Evolutionary conservation across 2,888 invertebrate species (phyloP).

Genomic region (Fabriciana adippe): DNA sequence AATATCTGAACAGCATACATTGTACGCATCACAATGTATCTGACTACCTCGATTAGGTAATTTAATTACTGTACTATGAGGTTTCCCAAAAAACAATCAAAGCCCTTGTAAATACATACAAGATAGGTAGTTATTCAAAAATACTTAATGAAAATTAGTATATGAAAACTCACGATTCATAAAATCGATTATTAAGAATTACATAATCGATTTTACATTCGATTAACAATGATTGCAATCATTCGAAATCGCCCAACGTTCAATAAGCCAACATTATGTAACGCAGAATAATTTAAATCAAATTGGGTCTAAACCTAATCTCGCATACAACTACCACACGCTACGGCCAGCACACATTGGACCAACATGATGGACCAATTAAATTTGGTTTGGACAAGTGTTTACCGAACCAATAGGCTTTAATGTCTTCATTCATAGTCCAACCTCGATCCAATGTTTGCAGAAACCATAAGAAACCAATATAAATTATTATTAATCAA

Average conservation of each 20-base stretch:
- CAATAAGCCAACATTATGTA: slow-evolving; percentile 12
- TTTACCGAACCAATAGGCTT: neutral
- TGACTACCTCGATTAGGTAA: too few species aligned
- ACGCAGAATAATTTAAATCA: slow-evolving; percentile 19
- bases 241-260: slow-evolving; percentile 13
- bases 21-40: too few species aligned
- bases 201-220: too few species aligned
- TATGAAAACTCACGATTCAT: too few species aligned
- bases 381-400: neutral
- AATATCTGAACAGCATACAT: too few species aligned
- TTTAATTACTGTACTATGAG: too few species aligned
- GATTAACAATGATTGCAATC: neutral
- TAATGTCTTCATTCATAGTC: neutral
- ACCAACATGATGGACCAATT: neutral
- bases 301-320: slow-evolving; percentile 14
- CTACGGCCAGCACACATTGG: slow-evolving; percentile 1
- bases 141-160: too few species aligned
- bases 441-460: slow-evolving; percentile 1
- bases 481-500: slow-evolving; percentile 68
- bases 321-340: slow-evolving; percentile 21
- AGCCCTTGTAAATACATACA: too few species aligned
- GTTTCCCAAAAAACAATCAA: too few species aligned
- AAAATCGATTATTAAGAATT: too few species aligned
- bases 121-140: too few species aligned
- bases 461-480: slow-evolving; percentile 45